Evolutionary conservation across 2,113 vertebrate genomes (phyloP).

Genomic region (Loxodonta africana): DNA sequence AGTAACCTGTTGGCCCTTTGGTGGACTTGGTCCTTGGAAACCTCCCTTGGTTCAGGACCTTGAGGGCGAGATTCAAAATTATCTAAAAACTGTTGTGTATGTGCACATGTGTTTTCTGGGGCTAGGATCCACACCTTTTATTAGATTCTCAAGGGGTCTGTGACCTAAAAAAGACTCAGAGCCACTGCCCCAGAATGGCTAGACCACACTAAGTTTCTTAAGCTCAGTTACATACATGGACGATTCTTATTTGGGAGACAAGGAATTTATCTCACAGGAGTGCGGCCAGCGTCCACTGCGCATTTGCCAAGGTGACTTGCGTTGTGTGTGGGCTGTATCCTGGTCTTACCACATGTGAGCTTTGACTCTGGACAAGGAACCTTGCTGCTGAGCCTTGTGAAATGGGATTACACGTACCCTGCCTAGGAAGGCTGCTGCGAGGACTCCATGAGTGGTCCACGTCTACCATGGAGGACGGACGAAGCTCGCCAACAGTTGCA

Average conservation of each 20-base stretch:
- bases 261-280: fast-evolving
- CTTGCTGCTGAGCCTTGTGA: fast-evolving
- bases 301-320: neutral
- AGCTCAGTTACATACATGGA: fast-evolving
- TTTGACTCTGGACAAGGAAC: fast-evolving
- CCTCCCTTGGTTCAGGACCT: neutral
- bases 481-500: neutral
- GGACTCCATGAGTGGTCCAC: fast-evolving
- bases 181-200: fast-evolving
- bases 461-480: fast-evolving
- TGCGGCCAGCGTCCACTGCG: neutral
- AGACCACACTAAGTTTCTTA: neutral
- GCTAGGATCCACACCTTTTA: neutral
- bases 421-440: fast-evolving
- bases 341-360: fast-evolving
- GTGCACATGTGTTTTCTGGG: fast-evolving
- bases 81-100: fast-evolving
- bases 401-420: fast-evolving
- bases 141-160: neutral
- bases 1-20: neutral
- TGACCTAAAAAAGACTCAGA: neutral
- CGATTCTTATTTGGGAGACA: neutral
- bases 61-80: fast-evolving
- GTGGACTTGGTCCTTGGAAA: neutral
- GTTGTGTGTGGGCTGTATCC: neutral